Evolutionary conservation across 2,888 invertebrate species (phyloP), one percentile per base, ranked within the genome.

Genomic region (Onchidella celtica): DNA sequence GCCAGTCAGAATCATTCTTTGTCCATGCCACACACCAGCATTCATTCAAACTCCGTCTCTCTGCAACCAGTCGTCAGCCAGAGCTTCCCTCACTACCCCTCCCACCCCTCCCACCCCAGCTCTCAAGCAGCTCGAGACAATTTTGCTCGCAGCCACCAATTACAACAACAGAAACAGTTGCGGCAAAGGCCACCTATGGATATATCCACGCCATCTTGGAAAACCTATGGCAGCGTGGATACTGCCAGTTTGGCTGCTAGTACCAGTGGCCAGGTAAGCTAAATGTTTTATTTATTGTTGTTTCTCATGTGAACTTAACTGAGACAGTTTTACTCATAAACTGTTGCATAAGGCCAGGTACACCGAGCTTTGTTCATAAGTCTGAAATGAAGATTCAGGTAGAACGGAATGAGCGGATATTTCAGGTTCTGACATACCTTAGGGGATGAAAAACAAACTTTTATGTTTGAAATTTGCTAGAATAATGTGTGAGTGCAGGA

Each of bases 81-180:
- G 38, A 69, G 27, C 27, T 70, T 70, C 21, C 61, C 66, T 34
- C 69, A 57, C 29, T 59, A 47, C 6, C 34, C 91, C 89, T 86
- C 89, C 89, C 79, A 88, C 89, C 21, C 89, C 89, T 76, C 90
- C 89, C 1, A 88, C 89, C 76, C 90, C 89, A 0, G 74, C 79
- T 36, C 89, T 90, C 85, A 79, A 83, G 27, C 88, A 24, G 63
- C 68, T n/a, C 65, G 47, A 17, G 68, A 83, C 24, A 81, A 82
- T 24, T 82, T 82, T 66, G 27, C 63, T 34, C 76, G 57, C 65
- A 34, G 32, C n/a, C 63, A 69, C 77, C 59, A 75, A 59, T 74
- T 72, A 74, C 55, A 34, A 34, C 74, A 74, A 11, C 73, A 36
- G 38, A 24, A 63, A 36, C 69, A 83, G 81, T 59, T 72, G 68